Conservation (phyloP, 2,888 invertebrate genomes). For the Thymelicus lineola region DNA sequence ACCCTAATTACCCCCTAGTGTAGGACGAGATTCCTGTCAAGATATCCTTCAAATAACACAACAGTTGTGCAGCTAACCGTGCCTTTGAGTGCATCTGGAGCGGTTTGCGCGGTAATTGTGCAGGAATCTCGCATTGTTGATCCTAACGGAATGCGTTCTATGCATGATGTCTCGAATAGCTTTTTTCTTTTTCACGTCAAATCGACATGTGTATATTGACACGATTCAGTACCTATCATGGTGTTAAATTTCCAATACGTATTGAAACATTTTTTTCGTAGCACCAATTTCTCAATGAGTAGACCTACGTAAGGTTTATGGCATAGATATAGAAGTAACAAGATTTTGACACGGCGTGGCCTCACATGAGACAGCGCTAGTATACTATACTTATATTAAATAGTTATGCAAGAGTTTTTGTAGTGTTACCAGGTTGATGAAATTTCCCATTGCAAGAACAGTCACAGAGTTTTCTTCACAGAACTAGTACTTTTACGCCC, state of each 20-base stretch:
- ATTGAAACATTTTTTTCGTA: not conserved
- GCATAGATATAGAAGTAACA: no score
- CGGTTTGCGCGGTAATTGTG: conserved; percentile 56
- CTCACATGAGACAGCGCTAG: no score
- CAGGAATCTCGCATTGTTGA: conserved; percentile 60
- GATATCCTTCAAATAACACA: not conserved
- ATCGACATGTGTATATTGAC: conserved; percentile 6
- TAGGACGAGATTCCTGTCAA: conserved; percentile 1
- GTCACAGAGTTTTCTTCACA: no score
- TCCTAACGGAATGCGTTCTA: conserved; percentile 59
- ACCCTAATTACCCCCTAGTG: not conserved
- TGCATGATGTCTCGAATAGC: conserved; percentile 41
- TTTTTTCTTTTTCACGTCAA: conserved; percentile 5
- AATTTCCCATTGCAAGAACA: no score
- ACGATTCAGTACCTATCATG: conserved; percentile 4
- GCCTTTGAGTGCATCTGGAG: conserved; percentile 41
- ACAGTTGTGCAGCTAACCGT: conserved; percentile 9
- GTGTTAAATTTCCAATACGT: conserved; percentile 10
- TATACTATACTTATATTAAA: no score
- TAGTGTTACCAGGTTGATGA: no score
- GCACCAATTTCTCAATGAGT: not conserved
- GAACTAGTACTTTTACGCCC: no score
- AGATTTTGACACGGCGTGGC: no score
- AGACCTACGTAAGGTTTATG: no score
- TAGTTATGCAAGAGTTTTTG: no score